Conservation (phyloP, 2,888 invertebrate species). For the Nymphalis polychloros region DNA sequence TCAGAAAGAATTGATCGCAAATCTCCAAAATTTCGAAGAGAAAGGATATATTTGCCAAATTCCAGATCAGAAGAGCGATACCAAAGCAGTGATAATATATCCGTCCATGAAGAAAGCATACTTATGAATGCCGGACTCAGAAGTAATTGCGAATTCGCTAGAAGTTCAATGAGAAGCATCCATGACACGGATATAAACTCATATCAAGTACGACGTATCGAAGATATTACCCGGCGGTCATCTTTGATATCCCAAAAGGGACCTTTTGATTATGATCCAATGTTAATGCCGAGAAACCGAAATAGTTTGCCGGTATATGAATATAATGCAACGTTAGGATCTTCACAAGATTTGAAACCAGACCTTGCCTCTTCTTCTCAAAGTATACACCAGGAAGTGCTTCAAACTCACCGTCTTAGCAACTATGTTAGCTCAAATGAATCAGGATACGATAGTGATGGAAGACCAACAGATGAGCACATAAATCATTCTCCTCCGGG, state of each 20-base stretch:
- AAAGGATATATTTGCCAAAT: constrained; percentile 69
- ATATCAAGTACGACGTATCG: constrained; percentile 58
- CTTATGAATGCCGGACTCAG: constrained; percentile 65
- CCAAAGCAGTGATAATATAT: constrained; percentile 77
- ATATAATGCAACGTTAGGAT: constrained; percentile 66
- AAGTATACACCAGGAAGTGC: constrained; percentile 82
- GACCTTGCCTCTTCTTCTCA: constrained; percentile 73
- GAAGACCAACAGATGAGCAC: constrained; percentile 81
- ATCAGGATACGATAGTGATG: constrained; percentile 91
- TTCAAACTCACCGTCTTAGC: constrained; percentile 83
- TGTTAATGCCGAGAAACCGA: constrained; percentile 75
- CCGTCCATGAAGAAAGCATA: constrained; percentile 73
- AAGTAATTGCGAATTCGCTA: constrained; percentile 65
- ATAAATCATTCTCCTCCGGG: constrained; percentile 80
- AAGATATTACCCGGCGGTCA: constrained; percentile 67
- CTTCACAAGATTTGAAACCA: constrained; percentile 67
- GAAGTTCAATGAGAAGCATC: constrained; percentile 72
- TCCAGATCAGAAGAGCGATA: constrained; percentile 84
- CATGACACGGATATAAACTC: constrained; percentile 64
- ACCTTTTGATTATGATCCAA: constrained; percentile 74
- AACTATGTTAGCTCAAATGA: constrained; percentile 91
- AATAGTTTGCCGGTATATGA: constrained; percentile 78
- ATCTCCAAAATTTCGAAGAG: constrained; percentile 72
- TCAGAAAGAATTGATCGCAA: constrained; percentile 75
- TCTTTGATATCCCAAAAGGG: constrained; percentile 75